These are phyloP conservation scores for Bergia sp. DNA, from an alignment of 92 coral and sea anemone genomes.

Conservation along the genomic window DNA sequence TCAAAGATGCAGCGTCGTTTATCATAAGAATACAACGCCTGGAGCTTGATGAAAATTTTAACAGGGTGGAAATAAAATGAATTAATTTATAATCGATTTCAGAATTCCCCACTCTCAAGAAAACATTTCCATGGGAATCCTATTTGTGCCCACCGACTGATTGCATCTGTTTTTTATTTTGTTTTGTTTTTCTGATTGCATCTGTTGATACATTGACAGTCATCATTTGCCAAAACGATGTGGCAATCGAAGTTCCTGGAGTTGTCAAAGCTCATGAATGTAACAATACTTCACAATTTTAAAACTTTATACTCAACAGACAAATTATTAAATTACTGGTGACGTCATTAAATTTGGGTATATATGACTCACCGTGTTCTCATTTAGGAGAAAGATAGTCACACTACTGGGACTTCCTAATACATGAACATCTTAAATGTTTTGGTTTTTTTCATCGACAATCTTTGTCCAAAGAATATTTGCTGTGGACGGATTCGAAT, in stretches of 20 bases:
- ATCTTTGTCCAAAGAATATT: neutral
- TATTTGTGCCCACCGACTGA: too few species aligned
- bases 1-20: neutral
- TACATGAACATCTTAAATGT: neutral
- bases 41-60: neutral
- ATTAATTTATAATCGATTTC: too few species aligned
- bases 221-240: too few species aligned
- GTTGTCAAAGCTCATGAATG: neutral
- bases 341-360: neutral
- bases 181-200: too few species aligned
- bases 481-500: too few species aligned
- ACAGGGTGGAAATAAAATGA: neutral
- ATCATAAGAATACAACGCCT: neutral
- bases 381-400: neutral
- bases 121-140: neutral
- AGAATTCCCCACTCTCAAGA: neutral
- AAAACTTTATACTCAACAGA: neutral
- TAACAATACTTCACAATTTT: neutral
- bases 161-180: too few species aligned
- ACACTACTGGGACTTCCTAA: neutral
- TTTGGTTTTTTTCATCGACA: neutral
- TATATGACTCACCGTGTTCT: too few species aligned
- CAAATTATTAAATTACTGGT: neutral
- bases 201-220: neutral
- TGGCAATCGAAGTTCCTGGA: neutral